Evolutionary conservation across 2,113 vertebrate genomes (phyloP), one percentile per base, ranked within the genome.

Genomic region (Grammomys surdaster): DNA sequence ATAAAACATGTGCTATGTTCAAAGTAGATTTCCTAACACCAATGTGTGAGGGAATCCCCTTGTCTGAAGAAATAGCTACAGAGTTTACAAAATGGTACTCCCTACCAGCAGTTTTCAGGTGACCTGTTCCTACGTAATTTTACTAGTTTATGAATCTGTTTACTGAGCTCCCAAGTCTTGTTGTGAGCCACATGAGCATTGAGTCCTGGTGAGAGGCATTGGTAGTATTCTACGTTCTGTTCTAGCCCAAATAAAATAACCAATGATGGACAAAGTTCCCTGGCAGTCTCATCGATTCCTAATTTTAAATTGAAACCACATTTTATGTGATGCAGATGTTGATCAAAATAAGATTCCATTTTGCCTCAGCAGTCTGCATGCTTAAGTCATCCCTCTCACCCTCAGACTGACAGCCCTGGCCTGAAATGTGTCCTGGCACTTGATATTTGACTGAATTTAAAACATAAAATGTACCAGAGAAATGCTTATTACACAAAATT

Each of bases 161-260:
- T 96, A 33, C 63, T 90, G 87, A 82, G 94, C 80, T 60, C 43
- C 48, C 60, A 91, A 93, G 67, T 91, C 36, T 87, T 36, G 10
- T 65, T 95, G 76, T 89, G 63, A 58, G 88, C 46, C 43, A 82
- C 54, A 91, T 78, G 82, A 63, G 56, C 5, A 17, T 7, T n/a
- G 28, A 65, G 72, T 69, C 91, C 67, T 96, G 89, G 46, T 78
- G 94, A 65, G 91, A 87, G 84, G n/a, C 40, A 51, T 20, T 73
- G 36, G 89, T 95, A 33, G 69, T 69, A 84, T 91, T 94, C 76
- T 89, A 46, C 72, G 87, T 46, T 70, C 67, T 73, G 63, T 65
- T 89, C 78, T 96, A 97, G 86, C 56, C 51, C 90, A 80, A 92
- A 67, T 43, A 19, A 95, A 96, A 96, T 85, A 96, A 70, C 91